Percentiles rank a stretch among this genome's conserved stretches.
Conservation (phyloP, 2,888 invertebrate species). For the Metallyticus violacea region DNA sequence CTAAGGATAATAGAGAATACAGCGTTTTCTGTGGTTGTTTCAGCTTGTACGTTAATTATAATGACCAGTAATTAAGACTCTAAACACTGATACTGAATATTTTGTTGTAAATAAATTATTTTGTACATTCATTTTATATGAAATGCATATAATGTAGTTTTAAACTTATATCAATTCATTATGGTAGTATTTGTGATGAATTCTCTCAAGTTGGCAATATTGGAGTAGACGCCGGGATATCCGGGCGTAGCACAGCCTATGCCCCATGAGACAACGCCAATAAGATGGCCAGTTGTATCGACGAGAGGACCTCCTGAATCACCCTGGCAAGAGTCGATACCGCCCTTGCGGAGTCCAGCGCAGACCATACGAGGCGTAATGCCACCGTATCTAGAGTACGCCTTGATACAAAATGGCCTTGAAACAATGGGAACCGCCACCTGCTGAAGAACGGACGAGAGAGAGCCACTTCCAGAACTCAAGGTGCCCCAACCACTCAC, state of each 20-base stretch:
- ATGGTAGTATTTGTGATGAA: not conserved
- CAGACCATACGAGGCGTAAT: constrained; percentile 24
- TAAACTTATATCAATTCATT: not conserved
- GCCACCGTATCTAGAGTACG: constrained; percentile 34
- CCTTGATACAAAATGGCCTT: constrained; percentile 38
- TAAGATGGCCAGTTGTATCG: not conserved
- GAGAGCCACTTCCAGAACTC: constrained; percentile 31
- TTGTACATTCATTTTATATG: too few relatives aligned
- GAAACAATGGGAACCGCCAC: constrained; percentile 41
- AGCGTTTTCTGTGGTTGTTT: too few relatives aligned
- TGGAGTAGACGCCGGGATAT: not conserved
- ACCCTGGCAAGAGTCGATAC: not conserved
- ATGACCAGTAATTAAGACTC: too few relatives aligned
- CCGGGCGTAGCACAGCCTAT: not conserved
- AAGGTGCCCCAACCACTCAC: constrained; percentile 44
- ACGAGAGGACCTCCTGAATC: not conserved
- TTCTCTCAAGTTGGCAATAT: not conserved
- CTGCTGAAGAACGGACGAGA: constrained; percentile 39
- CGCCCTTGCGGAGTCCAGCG: not conserved
- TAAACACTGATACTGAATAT: too few relatives aligned
- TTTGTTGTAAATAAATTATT: too few relatives aligned
- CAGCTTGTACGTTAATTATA: too few relatives aligned
- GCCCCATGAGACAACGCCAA: not conserved
- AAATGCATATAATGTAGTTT: too few relatives aligned
- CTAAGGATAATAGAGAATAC: too few relatives aligned